Conservation (phyloP, 2,113 vertebrate species). For the Spea multiplicata region DNA sequence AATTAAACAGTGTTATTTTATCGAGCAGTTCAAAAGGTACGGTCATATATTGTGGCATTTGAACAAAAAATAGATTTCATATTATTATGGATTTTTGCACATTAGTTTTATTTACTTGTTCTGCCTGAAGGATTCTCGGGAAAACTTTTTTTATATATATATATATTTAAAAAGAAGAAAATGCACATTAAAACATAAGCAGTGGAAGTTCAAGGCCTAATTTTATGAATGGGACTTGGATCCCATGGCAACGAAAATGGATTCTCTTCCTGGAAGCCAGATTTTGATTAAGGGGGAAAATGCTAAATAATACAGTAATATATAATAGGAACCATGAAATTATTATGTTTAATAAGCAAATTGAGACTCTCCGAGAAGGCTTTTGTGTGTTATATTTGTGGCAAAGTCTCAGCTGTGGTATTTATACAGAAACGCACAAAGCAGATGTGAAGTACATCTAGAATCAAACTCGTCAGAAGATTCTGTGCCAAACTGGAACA, state of each 20-base stretch:
- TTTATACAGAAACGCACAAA: not conserved
- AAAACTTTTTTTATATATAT: not conserved
- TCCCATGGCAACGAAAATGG: conserved; percentile 14
- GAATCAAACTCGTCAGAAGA: conserved; percentile 11
- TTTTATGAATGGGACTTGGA: not conserved
- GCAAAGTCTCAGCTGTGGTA: not conserved
- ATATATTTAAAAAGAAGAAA: conserved; percentile 17
- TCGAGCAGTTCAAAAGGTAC: not conserved
- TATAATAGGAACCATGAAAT: not conserved
- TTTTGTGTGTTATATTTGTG: not conserved
- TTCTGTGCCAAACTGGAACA: not conserved
- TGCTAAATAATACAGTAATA: conserved; percentile 23
- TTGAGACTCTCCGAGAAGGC: not conserved
- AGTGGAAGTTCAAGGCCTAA: conserved; percentile 3
- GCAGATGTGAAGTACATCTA: not conserved
- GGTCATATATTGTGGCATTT: not conserved
- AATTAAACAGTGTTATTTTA: conserved; percentile 4
- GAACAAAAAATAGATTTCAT: conserved; percentile 6
- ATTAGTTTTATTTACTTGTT: not conserved
- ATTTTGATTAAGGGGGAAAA: conserved; percentile 9
- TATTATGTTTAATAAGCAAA: conserved; percentile 8
- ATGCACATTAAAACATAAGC: not conserved
- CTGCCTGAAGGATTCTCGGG: conserved; percentile 8
- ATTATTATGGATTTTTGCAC: not conserved
- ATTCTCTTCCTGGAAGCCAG: conserved; percentile 6